Base-by-base conservation (phyloP, 2,797 vertebrate species). In the Megaceryle alcyon region DNA sequence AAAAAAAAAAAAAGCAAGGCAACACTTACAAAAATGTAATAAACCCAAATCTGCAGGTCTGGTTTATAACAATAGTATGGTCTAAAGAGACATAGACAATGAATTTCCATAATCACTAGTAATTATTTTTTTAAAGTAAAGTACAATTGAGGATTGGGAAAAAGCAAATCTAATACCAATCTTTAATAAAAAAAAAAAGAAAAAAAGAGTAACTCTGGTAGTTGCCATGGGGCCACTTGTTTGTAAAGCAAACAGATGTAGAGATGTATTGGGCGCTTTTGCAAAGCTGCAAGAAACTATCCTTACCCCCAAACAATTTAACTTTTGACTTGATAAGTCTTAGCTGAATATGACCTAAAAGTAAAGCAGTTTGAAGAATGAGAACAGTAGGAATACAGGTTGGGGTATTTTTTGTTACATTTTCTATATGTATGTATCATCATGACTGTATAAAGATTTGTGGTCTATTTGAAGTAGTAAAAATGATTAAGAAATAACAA, bases 61-160 rank as follows among this genome's bases (percentile, higher is more conserved):
- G 37, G 77, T 51, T 93, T 86, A 95, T 96, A 93, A 95, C 71
- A 71, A 64, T 77, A 54, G 68, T 77, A 26, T 87, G 82, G 91
- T 94, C 75, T 89, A 92, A 92, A 86, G 94, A 95, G 94, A 92
- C 93, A 94, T 68, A 92, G 91, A 92, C 94, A 94, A 96, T 92
- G 92, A 96, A 92, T 95, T 96, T 96, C 78, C 88, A 95, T 95
- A 94, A 94, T 95, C 44, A 3, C 71, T 92, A 80, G 81, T 95
- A 96, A 97, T 95, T 97, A 92, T 95, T 94, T 95, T 88, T 94
- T 80, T 94, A 94, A 94, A 94, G 37, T 86, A 82, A 91, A 83
- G 59, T 79, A 86, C 82, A 92, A 88, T 88, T 86, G 86, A 92
- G 78, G 83, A 92, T 23, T 88, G 91, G 49, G 53, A 37, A 80